Conservation (phyloP, 2,113 vertebrate species). For the Butorides virescens region DNA sequence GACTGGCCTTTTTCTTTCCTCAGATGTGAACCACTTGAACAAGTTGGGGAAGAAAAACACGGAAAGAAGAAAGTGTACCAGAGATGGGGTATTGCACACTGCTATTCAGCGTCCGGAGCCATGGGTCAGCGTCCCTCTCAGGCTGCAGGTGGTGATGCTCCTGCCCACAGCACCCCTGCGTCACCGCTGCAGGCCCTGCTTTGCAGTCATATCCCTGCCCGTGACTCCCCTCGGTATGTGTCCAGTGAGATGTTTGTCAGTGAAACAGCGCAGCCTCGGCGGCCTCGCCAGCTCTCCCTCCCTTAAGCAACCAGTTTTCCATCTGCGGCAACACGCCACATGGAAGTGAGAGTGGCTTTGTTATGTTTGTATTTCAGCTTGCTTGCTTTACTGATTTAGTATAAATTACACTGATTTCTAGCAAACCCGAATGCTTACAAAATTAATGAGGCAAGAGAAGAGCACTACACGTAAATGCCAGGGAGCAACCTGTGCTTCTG, state of each 20-base stretch:
- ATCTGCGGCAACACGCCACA: fast-evolving
- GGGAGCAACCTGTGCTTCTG: not conserved
- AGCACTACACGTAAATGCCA: not conserved
- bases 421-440: not conserved
- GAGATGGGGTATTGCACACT: not conserved
- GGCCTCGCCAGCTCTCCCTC: not conserved
- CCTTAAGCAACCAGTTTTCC: not conserved
- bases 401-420: not conserved
- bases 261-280: not conserved
- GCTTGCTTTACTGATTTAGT: not conserved
- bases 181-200: not conserved
- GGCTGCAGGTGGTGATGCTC: fast-evolving
- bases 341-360: not conserved
- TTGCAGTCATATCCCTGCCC: not conserved
- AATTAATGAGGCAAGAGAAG: constrained; percentile 3
- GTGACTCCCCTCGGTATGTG: fast-evolving
- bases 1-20: not conserved
- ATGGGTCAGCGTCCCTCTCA: fast-evolving
- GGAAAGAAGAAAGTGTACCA: not conserved
- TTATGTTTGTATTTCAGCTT: not conserved
- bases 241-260: not conserved
- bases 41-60: fast-evolving
- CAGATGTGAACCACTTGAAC: not conserved
- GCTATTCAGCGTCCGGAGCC: not conserved
- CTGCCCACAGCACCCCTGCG: not conserved